Conservation (phyloP, 2,113 vertebrate genomes). For the Plecotus auritus region DNA sequence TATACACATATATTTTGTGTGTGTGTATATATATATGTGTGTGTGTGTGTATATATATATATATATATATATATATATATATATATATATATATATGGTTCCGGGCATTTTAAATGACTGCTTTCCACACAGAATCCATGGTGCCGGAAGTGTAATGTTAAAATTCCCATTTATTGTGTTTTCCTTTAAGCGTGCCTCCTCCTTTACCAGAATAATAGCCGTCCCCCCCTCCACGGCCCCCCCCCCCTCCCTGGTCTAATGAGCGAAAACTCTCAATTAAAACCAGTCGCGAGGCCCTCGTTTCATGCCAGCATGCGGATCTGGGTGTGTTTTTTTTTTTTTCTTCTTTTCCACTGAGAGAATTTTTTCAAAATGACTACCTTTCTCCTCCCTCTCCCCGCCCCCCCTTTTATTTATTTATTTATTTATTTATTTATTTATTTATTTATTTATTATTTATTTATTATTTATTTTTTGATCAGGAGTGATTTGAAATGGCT, state of each 20-base stretch:
- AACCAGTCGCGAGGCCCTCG: not conserved
- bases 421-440: not conserved
- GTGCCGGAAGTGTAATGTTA: not conserved
- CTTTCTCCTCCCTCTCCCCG: not conserved
- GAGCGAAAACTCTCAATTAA: slow-evolving; percentile 35
- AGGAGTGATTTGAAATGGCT: slow-evolving; percentile 36
- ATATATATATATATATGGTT: not conserved
- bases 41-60: no score
- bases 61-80: no score
- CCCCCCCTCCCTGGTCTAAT: not conserved
- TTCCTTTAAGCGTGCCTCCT: not conserved
- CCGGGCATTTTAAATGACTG: not conserved
- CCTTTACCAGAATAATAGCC: not conserved
- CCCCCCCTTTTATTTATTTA: not conserved
- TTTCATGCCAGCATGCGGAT: not conserved
- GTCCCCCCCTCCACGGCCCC: not conserved
- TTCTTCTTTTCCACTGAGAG: slow-evolving; percentile 25
- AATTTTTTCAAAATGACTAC: slow-evolving; percentile 62
- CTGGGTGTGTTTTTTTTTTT: not conserved
- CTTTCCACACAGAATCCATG: not conserved
- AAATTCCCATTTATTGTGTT: not conserved
- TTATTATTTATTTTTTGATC: not conserved
- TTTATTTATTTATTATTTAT: not conserved
- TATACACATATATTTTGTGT: no score
- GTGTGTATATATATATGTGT: no score